Base-by-base conservation (phyloP, 2,113 vertebrate species). In the Austrofundulus limnaeus region DNA sequence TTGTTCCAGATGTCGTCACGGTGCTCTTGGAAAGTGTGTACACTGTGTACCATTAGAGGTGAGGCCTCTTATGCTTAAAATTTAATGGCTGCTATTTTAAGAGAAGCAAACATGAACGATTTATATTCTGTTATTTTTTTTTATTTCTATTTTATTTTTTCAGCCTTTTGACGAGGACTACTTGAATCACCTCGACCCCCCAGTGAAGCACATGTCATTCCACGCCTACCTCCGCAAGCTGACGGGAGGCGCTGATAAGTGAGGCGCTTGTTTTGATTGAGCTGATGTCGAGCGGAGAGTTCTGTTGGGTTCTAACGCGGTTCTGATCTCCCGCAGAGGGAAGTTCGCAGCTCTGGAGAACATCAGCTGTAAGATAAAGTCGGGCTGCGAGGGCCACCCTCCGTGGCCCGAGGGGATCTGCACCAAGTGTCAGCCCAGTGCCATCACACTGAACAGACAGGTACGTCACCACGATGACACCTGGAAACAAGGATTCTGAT, bases 121-220 rank as follows among this genome's bases (percentile, higher is more conserved):
- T 2, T 11, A 0, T 28, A 11, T 28, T 31, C 16, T 87, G n/a
- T n/a, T n/a, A n/a, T n/a, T n/a, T 28, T 28, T 28, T 28, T 28
- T 28, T 4, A 28, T 28, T 28, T 28, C 7, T 28, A 28, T 4
- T n/a, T n/a, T 4, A 28, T 50, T 51, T 77, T 69, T 67, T 66
- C 90, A 99, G 97, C 97, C 96, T 56, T 99, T 99, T 71, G 97
- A 99, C 28, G 97, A 99, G 86, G 97, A 99, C 92, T 99, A 99
- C 91, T 92, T 99, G 81, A 98, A 98, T 88, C 97, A 99, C 76
- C 93, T 99, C 14, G 97, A 99, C 82, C 97, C 97, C 11, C 97
- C 97, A 0, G 97, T 99, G 85, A 99, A 99, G 90, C 96, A 99
- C 86, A 99, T 99, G 97, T 98, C 97, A 63, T 99, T 99, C 91